Conservation (phyloP, 2,797 vertebrate genomes). For the Onychomys torridus region DNA sequence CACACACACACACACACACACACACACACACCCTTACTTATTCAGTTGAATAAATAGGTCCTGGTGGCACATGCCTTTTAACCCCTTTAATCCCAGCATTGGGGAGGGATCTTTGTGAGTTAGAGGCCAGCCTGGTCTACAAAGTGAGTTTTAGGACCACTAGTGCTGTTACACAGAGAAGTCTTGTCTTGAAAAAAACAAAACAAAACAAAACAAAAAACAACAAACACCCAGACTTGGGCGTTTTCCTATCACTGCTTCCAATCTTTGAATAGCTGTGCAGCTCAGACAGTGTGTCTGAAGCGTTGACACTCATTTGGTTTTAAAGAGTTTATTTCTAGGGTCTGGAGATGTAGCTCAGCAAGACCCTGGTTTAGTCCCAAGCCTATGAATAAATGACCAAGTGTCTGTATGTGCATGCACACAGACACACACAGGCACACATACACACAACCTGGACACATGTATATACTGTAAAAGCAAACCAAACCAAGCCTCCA, state of each 20-base stretch:
- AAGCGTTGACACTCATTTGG: neutral
- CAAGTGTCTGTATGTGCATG: neutral
- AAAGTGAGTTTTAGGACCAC: neutral
- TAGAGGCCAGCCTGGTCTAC: neutral
- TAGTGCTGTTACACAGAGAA: neutral
- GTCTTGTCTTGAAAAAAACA: neutral
- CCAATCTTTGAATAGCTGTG: neutral
- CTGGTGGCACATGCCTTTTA: neutral
- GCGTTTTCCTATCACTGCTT: neutral
- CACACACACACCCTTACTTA: neutral
- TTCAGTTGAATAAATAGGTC: neutral
- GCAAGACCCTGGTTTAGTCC: neutral
- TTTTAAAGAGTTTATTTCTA: slow-evolving; percentile 30
- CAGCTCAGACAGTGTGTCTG: neutral
- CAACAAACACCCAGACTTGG: neutral
- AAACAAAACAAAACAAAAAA: neutral
- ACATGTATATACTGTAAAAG: neutral
- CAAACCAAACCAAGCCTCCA: neutral
- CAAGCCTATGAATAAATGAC: neutral
- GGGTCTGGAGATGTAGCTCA: neutral
- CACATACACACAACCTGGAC: neutral
- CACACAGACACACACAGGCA: neutral
- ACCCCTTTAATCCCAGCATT: neutral
- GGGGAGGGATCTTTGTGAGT: neutral
- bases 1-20: neutral